Conservation (phyloP, 2,888 invertebrate species). For the Drosophila paracracens region DNA sequence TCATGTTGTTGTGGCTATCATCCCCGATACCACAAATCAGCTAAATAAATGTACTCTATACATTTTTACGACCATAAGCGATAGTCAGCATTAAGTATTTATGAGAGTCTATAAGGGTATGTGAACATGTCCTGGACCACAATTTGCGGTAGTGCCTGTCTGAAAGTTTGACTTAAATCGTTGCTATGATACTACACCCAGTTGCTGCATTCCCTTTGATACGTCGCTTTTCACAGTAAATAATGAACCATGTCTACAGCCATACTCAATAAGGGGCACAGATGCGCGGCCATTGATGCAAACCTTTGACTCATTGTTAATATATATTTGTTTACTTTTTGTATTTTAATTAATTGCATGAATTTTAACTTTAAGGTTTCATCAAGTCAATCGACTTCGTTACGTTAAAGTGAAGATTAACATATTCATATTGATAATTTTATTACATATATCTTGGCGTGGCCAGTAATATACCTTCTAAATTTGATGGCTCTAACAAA, state of each 20-base stretch:
- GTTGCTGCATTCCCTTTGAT: slow-evolving; percentile 24
- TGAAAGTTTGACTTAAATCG: not conserved
- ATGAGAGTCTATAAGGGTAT: not conserved
- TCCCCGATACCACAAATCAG: too few species aligned
- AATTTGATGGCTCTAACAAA: not conserved
- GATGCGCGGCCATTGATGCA: slow-evolving; percentile 10
- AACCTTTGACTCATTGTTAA: not conserved
- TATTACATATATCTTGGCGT: not conserved
- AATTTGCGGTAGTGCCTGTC: not conserved
- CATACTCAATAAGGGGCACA: slow-evolving; percentile 42
- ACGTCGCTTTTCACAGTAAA: slow-evolving; percentile 27
- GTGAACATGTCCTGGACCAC: not conserved
- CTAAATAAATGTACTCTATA: too few species aligned
- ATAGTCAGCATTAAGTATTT: not conserved
- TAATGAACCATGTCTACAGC: slow-evolving; percentile 40
- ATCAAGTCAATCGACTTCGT: not conserved
- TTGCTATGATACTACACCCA: slow-evolving; percentile 28
- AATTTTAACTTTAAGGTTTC: not conserved
- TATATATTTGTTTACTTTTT: not conserved
- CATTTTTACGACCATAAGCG: not conserved
- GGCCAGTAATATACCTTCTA: not conserved
- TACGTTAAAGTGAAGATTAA: not conserved
- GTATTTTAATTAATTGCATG: not conserved
- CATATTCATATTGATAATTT: not conserved
- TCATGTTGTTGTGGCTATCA: too few species aligned